These are phyloP conservation scores for Rhynchophorus ferrugineus DNA, from an alignment of 1,140 invertebrate genomes.

Conservation along the genomic window DNA sequence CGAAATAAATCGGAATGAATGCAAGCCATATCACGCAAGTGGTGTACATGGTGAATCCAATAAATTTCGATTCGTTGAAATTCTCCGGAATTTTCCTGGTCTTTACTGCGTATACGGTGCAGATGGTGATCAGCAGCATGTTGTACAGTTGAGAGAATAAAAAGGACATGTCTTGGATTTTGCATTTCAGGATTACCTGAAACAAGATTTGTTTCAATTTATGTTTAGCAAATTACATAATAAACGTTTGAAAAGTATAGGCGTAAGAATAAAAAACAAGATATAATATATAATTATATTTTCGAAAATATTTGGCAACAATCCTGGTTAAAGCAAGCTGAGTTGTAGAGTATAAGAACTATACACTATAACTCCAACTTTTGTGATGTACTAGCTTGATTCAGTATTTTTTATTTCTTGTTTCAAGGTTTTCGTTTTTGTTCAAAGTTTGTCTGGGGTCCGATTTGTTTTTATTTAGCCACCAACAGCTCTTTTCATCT, in stretches of 20 bases:
- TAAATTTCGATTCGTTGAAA: constrained; percentile 68
- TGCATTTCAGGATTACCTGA: constrained; percentile 53
- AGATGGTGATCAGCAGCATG: constrained; percentile 63
- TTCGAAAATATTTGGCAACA: too few species aligned
- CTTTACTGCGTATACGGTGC: constrained; percentile 68
- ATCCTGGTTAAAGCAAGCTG: too few species aligned
- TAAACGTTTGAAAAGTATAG: neutral
- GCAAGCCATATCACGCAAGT: constrained; percentile 72
- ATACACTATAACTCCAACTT: too few species aligned
- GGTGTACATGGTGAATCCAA: constrained; percentile 72
- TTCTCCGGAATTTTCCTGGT: constrained; percentile 70
- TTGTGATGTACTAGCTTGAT: too few species aligned
- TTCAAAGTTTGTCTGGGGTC: too few species aligned
- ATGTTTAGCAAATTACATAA: neutral
- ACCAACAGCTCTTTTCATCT: too few species aligned
- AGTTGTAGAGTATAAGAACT: too few species aligned
- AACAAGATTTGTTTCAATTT: constrained; percentile 13
- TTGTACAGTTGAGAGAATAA: constrained; percentile 65
- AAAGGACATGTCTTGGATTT: constrained; percentile 58
- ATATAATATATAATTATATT: too few species aligned
- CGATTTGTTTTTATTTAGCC: too few species aligned
- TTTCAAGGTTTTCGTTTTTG: too few species aligned
- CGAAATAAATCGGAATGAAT: constrained; percentile 68
- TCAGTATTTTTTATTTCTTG: too few species aligned
- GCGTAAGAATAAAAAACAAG: too few species aligned